Evolutionary conservation across 2,797 vertebrate species (phyloP).

Genomic region (Takifugu rubripes): DNA sequence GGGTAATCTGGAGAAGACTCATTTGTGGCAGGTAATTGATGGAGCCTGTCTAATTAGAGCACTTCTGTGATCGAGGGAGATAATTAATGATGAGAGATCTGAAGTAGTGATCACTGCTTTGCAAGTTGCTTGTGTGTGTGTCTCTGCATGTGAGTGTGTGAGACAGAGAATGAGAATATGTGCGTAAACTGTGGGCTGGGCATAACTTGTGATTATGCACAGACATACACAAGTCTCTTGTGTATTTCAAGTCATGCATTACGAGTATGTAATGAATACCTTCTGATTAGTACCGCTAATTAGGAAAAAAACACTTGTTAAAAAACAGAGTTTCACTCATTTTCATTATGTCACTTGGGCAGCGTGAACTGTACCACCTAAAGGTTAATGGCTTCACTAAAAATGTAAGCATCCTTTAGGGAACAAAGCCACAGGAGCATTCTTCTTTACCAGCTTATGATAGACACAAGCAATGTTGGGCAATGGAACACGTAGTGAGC

Average conservation of each 20-base stretch:
- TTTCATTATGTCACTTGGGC: slow-evolving; percentile 86
- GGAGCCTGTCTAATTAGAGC: slow-evolving; percentile 69
- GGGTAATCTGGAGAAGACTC: slow-evolving; percentile 14
- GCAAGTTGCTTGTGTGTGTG: not conserved
- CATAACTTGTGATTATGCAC: slow-evolving; percentile 6
- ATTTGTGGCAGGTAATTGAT: slow-evolving; percentile 60
- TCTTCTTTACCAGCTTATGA: slow-evolving; percentile 30
- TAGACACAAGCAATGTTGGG: not conserved
- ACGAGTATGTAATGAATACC: slow-evolving; percentile 81
- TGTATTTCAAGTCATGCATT: slow-evolving; percentile 67
- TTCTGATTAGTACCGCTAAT: slow-evolving; percentile 89
- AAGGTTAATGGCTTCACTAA: slow-evolving; percentile 84
- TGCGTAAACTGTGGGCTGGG: slow-evolving; percentile 3
- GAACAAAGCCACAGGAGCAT: slow-evolving; percentile 66
- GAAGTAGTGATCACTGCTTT: not conserved
- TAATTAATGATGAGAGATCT: slow-evolving; percentile 70
- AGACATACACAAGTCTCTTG: slow-evolving; percentile 18
- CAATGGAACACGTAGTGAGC: no score
- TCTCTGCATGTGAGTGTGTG: not conserved
- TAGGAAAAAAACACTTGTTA: slow-evolving; percentile 83
- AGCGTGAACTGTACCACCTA: slow-evolving; percentile 79
- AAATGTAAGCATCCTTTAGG: slow-evolving; percentile 36
- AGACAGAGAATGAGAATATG: not conserved
- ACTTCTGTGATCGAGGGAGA: slow-evolving; percentile 54
- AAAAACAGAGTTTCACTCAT: slow-evolving; percentile 79